Conservation (phyloP, 2,113 vertebrate species). For the Scytalopus superciliaris region DNA sequence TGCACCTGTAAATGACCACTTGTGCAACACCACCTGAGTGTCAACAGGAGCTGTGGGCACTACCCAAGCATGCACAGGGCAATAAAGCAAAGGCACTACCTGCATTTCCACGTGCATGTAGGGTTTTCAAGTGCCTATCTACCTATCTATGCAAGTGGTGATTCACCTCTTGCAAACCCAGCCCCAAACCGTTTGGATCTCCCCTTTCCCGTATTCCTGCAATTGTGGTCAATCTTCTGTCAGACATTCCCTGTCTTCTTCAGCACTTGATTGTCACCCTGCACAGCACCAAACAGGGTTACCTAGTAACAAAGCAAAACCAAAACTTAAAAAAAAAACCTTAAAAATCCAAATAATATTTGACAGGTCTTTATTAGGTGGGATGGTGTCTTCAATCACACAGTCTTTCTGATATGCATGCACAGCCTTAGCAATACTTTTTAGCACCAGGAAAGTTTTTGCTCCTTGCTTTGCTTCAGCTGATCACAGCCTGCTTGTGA, state of each 20-base stretch:
- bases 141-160: not conserved
- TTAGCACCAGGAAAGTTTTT: not conserved
- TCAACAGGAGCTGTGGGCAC: not conserved
- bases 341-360: not conserved
- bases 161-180: not conserved
- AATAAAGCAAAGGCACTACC: not conserved
- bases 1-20: not conserved
- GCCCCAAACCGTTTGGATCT: not conserved
- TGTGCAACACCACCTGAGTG: not conserved
- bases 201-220: not conserved
- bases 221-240: not conserved
- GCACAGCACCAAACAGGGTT: not conserved
- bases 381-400: not conserved
- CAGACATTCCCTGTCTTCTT: not conserved
- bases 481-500: not conserved
- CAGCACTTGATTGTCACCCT: not conserved
- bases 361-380: not conserved
- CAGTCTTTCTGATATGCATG: fast-evolving
- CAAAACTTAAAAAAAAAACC: too few relatives aligned
- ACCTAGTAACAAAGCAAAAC: not conserved
- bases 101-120: not conserved
- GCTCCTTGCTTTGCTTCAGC: not conserved
- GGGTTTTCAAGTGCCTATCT: not conserved
- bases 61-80: not conserved
- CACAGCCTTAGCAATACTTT: not conserved